phyloP scores from a whole-genome alignment of 2,113 vertebrate genomes.

The Rhabdomys dilectus region DNA sequence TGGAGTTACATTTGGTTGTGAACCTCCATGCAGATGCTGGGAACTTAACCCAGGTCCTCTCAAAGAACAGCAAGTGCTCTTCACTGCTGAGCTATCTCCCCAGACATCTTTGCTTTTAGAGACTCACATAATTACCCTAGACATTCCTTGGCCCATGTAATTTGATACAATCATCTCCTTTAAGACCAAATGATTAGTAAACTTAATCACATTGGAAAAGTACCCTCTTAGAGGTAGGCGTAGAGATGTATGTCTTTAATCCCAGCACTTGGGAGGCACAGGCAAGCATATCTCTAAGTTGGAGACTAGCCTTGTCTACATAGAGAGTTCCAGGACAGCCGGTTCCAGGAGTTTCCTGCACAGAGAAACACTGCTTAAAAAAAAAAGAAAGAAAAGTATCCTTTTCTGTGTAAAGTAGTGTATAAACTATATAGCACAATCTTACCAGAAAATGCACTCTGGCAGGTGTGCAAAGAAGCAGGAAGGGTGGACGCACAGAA shows the following conservation, averaged over 20 bases:
- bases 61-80: neutral
- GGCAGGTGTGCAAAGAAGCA: neutral
- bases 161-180: neutral
- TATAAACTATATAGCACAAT: neutral
- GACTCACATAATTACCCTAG: neutral
- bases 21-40: neutral
- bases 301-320: neutral
- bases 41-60: neutral
- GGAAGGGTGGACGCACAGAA: neutral
- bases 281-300: neutral
- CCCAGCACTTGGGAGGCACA: neutral
- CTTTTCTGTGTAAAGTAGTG: neutral
- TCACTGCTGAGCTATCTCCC: neutral
- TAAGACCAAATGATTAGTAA: neutral
- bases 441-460: neutral
- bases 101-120: neutral
- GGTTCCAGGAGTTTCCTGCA: too few relatives aligned
- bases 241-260: neutral
- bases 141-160: neutral
- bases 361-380: neutral
- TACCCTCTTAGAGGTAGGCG: neutral
- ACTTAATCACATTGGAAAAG: slow-evolving; percentile 4
- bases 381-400: neutral
- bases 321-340: neutral
- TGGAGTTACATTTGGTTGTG: neutral